Percentiles rank a stretch among this genome's conserved stretches.
phyloP scores from a whole-genome alignment of 2,113 vertebrate genomes.

The Paralichthys olivaceus region DNA sequence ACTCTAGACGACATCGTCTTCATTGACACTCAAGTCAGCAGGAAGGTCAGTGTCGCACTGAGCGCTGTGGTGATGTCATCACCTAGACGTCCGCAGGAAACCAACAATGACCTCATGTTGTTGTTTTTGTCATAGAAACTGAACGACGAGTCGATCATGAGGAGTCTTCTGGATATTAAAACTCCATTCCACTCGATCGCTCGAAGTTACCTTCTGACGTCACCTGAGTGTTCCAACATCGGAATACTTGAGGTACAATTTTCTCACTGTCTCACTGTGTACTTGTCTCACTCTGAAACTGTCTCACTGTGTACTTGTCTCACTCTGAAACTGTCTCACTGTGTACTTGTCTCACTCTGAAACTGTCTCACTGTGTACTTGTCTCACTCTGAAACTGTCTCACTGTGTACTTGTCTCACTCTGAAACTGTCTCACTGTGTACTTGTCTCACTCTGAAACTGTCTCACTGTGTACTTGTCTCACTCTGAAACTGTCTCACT shows the following conservation, averaged over 20 bases:
- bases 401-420: not conserved
- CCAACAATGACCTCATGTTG: not conserved
- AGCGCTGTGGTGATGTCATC: not conserved
- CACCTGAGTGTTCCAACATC: slow-evolving; percentile 74
- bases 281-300: too few species aligned
- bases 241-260: slow-evolving; percentile 71
- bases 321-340: too few species aligned
- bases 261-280: not conserved
- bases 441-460: too few species aligned
- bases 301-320: not conserved
- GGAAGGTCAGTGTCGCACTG: slow-evolving; percentile 54
- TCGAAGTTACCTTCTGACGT: slow-evolving; percentile 71
- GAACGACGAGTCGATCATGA: slow-evolving; percentile 74
- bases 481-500: not conserved
- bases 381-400: too few species aligned
- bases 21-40: slow-evolving; percentile 80
- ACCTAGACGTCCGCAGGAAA: not conserved
- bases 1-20: slow-evolving; percentile 87
- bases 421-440: not conserved
- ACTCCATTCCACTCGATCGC: slow-evolving; percentile 60
- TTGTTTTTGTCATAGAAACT: slow-evolving; percentile 57
- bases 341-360: not conserved
- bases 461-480: not conserved
- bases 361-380: not conserved
- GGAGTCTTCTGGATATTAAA: slow-evolving; percentile 72